Evolutionary conservation across 2,888 invertebrate species (phyloP).

Genomic region (Calameuta idolon): DNA sequence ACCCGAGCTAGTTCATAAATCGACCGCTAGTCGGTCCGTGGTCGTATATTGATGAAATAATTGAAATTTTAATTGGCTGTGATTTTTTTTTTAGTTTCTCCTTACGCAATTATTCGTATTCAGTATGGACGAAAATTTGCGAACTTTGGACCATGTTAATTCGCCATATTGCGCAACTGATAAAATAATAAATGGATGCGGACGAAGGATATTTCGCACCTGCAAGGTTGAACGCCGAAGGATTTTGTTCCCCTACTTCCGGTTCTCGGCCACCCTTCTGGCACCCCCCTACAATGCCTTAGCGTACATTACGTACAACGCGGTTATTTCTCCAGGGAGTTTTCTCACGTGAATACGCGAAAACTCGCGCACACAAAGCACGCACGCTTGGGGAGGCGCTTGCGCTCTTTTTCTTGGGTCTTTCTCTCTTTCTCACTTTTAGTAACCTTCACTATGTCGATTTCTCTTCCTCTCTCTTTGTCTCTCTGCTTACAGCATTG

Average conservation of each 20-base stretch:
- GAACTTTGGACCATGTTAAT: not conserved
- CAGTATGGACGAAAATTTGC: not conserved
- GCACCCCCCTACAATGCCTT: constrained; percentile 57
- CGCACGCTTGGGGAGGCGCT: not conserved
- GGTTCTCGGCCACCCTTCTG: constrained; percentile 32
- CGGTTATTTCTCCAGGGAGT: constrained; percentile 64
- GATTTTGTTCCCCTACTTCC: constrained; percentile 24
- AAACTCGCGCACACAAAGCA: constrained; percentile 18
- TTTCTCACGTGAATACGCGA: constrained; percentile 56
- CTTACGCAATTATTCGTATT: not conserved
- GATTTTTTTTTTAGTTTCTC: no score
- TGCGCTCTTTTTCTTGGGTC: constrained; percentile 4
- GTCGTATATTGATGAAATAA: no score
- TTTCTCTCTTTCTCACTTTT: not conserved
- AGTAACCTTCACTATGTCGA: not conserved
- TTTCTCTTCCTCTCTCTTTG: not conserved
- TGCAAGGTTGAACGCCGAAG: constrained; percentile 18
- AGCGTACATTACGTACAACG: constrained; percentile 62
- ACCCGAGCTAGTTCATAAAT: no score
- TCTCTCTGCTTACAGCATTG: not conserved
- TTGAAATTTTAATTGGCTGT: no score
- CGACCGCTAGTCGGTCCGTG: no score
- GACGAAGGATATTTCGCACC: constrained; percentile 25
- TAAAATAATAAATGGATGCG: constrained; percentile 50
- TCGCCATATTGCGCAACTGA: constrained; percentile 31